These are phyloP conservation scores for Melieria omissa DNA, from an alignment of 2,888 invertebrate genomes.

Conservation along the genomic window DNA sequence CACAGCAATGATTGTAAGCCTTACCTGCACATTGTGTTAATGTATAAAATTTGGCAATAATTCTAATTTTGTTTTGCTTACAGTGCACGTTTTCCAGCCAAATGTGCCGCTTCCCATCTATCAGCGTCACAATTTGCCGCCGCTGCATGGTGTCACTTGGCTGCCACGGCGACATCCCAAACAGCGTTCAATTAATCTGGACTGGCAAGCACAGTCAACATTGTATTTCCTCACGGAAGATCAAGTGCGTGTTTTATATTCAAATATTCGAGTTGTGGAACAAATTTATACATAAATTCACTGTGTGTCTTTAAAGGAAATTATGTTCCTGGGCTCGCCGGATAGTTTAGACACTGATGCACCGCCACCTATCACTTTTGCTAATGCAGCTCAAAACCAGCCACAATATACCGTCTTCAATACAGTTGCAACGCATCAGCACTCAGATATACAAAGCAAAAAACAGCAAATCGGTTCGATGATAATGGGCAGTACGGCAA, in stretches of 20 bases:
- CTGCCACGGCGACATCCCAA: slow-evolving; percentile 69
- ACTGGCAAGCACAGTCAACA: slow-evolving; percentile 74
- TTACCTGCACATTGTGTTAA: neutral
- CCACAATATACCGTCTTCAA: slow-evolving; percentile 68
- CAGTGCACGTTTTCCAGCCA: slow-evolving; percentile 76
- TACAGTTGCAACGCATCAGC: slow-evolving; percentile 65
- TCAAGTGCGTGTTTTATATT: slow-evolving; percentile 69
- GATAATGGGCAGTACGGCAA: slow-evolving; percentile 64
- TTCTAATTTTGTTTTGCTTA: neutral
- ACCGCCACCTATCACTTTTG: slow-evolving; percentile 62
- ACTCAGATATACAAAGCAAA: slow-evolving; percentile 44
- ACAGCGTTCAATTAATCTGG: slow-evolving; percentile 65
- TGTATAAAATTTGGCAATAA: neutral
- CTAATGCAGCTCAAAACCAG: slow-evolving; percentile 50
- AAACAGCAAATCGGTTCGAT: slow-evolving; percentile 50
- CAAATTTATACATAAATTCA: slow-evolving; percentile 9
- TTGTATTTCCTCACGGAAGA: slow-evolving; percentile 73
- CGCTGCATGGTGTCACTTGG: slow-evolving; percentile 69
- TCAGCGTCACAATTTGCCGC: slow-evolving; percentile 67
- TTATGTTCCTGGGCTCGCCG: slow-evolving; percentile 66
- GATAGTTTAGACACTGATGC: slow-evolving; percentile 66
- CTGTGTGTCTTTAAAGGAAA: slow-evolving; percentile 63
- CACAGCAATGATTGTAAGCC: slow-evolving; percentile 71
- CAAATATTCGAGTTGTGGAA: neutral
- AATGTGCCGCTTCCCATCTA: slow-evolving; percentile 70